Conservation (phyloP, 2,888 invertebrate genomes). For the Teleiodes luculella region DNA sequence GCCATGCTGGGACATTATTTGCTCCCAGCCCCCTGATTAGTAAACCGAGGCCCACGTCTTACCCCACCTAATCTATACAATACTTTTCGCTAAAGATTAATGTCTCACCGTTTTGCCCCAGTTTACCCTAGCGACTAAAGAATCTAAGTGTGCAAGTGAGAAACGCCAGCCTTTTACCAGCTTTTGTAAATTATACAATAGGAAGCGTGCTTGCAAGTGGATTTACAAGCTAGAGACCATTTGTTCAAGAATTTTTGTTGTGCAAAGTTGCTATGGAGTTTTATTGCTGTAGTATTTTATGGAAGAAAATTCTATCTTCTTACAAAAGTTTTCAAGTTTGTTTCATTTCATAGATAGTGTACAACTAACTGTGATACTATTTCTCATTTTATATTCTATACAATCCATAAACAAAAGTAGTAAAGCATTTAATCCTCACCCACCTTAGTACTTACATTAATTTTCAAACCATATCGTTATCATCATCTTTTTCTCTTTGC, state of each 20-base stretch:
- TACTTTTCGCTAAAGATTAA: slow-evolving; percentile 69
- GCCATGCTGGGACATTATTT: slow-evolving; percentile 34
- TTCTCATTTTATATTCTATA: background rate
- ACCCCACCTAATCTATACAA: slow-evolving; percentile 56
- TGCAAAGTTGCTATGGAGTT: background rate
- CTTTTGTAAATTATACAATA: slow-evolving; percentile 7
- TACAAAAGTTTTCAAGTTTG: background rate
- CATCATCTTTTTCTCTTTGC: background rate
- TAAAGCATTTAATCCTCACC: background rate
- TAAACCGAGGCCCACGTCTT: slow-evolving; percentile 49
- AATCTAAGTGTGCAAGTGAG: slow-evolving; percentile 14
- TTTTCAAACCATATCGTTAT: background rate
- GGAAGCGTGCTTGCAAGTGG: slow-evolving; percentile 5
- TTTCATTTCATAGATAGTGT: background rate
- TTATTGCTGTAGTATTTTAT: background rate
- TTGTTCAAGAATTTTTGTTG: slow-evolving; percentile 5
- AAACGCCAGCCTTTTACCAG: slow-evolving; percentile 4
- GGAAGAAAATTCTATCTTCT: background rate
- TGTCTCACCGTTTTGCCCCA: slow-evolving; percentile 62
- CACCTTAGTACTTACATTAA: background rate
- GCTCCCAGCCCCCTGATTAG: slow-evolving; percentile 45
- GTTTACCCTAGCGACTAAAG: slow-evolving; percentile 41
- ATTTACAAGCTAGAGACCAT: slow-evolving; percentile 6
- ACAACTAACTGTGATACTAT: too few species aligned
- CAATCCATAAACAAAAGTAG: background rate